These are phyloP conservation scores for Zoanthus sansibaricus DNA, from an alignment of 92 coral and sea anemone genomes.

Conservation along the genomic window DNA sequence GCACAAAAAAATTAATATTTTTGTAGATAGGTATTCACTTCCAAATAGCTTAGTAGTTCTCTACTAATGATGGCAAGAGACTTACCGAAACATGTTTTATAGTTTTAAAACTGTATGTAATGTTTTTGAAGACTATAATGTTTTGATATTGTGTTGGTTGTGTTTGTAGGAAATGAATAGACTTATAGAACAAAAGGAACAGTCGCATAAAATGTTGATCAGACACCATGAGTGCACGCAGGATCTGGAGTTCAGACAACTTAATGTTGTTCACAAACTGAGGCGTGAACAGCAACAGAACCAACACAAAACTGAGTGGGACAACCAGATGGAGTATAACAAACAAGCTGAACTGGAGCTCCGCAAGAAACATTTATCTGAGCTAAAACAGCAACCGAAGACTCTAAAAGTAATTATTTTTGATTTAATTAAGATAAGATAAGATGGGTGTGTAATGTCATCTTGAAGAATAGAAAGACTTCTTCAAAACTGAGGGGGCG, in stretches of 20 bases:
- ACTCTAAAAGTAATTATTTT: constrained; percentile 81
- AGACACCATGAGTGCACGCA: constrained; percentile 99
- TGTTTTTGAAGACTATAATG: neutral
- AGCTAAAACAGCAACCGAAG: constrained; percentile 97
- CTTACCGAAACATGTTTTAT: no score
- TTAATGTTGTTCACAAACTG: constrained; percentile 85
- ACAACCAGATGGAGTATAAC: constrained; percentile 96
- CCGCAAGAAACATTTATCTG: constrained; percentile 84
- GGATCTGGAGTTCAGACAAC: constrained; percentile 94
- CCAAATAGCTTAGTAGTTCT: no score
- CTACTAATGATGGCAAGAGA: no score
- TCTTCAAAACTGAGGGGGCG: no score
- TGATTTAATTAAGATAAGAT: no score
- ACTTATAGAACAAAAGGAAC: constrained; percentile 88
- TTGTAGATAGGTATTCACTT: no score
- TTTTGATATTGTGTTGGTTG: neutral
- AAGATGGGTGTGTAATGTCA: no score
- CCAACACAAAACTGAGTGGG: constrained; percentile 95
- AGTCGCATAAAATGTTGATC: constrained; percentile 91
- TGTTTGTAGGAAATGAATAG: constrained; percentile 89
- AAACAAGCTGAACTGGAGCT: constrained; percentile 93
- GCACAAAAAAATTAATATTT: no score
- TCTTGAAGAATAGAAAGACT: no score
- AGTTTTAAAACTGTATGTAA: no score
- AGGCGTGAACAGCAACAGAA: constrained; percentile 96